These are phyloP conservation scores for Cyprinodon variegatus DNA, from an alignment of 2,113 vertebrate species.

Conservation along the genomic window DNA sequence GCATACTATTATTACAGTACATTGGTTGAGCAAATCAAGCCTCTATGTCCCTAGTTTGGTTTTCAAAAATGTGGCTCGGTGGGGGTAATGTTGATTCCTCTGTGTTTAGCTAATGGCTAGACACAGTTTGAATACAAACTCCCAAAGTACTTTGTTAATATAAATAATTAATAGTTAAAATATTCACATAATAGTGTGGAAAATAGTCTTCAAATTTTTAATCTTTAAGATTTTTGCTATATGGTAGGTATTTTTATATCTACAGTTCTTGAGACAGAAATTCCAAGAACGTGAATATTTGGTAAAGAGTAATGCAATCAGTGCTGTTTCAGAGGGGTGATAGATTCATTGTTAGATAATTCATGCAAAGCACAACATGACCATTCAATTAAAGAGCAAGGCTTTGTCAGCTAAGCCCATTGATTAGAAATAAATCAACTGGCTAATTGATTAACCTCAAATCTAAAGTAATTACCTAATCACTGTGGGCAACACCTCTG, in stretches of 20 bases:
- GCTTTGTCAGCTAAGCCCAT: conserved; percentile 37
- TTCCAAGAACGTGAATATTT: conserved; percentile 3
- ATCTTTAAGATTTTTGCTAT: not conserved
- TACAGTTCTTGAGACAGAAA: not conserved
- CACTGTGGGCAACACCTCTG: conserved; percentile 20
- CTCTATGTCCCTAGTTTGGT: too few species aligned
- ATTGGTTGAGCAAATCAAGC: too few species aligned
- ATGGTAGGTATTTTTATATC: not conserved
- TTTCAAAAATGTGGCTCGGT: too few species aligned
- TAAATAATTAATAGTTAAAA: too few species aligned
- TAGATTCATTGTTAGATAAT: conserved; percentile 24
- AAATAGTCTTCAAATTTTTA: not conserved
- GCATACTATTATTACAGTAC: too few species aligned
- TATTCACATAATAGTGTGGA: too few species aligned
- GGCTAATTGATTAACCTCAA: conserved; percentile 51
- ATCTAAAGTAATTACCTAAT: conserved; percentile 49
- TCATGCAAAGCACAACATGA: conserved; percentile 23
- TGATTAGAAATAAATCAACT: conserved; percentile 48
- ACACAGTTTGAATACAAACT: too few species aligned
- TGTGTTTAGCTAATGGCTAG: too few species aligned
- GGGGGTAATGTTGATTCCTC: too few species aligned
- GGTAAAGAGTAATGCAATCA: conserved; percentile 3
- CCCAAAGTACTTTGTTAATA: too few species aligned
- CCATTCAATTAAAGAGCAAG: conserved; percentile 41
- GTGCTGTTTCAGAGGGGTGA: not conserved